Evolutionary conservation across 2,888 invertebrate genomes (phyloP).

Genomic region (Mycalesis mineus): DNA sequence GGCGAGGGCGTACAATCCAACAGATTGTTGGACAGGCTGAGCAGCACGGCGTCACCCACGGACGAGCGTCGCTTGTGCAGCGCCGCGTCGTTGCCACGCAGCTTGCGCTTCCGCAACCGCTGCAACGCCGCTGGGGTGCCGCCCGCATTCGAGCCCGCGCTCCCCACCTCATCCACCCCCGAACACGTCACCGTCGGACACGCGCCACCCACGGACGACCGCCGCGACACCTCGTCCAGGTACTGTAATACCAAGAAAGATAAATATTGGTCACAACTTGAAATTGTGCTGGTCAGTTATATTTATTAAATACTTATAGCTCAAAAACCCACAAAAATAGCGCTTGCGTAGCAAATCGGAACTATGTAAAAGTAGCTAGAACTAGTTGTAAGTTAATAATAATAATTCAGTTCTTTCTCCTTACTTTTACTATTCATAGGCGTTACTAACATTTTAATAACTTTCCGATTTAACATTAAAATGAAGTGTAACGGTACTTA

Average conservation of each 20-base stretch:
- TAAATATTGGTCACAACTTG: no score
- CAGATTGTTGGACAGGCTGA: constrained; percentile 92
- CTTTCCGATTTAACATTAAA: neutral
- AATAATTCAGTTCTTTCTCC: no score
- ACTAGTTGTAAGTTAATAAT: no score
- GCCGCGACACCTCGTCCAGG: constrained; percentile 69
- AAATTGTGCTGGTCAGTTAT: no score
- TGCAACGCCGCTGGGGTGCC: constrained; percentile 64
- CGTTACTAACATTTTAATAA: neutral
- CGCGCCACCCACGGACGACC: constrained; percentile 64
- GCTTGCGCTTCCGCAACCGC: constrained; percentile 88
- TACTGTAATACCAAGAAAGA: no score
- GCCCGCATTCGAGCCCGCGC: constrained; percentile 37
- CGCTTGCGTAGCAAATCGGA: no score
- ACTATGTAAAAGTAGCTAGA: no score
- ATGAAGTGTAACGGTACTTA: constrained; percentile 75
- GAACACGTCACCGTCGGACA: constrained; percentile 24
- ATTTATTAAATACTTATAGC: no score
- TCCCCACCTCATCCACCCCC: constrained; percentile 41
- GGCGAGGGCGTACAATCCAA: constrained; percentile 93
- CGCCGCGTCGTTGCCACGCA: constrained; percentile 77
- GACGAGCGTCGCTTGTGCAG: constrained; percentile 90
- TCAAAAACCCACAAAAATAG: no score
- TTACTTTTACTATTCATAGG: no score
- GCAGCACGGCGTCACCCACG: constrained; percentile 89